phyloP scores from a whole-genome alignment of 2,888 invertebrate species.

The Mesorhabditis spiculigera region DNA sequence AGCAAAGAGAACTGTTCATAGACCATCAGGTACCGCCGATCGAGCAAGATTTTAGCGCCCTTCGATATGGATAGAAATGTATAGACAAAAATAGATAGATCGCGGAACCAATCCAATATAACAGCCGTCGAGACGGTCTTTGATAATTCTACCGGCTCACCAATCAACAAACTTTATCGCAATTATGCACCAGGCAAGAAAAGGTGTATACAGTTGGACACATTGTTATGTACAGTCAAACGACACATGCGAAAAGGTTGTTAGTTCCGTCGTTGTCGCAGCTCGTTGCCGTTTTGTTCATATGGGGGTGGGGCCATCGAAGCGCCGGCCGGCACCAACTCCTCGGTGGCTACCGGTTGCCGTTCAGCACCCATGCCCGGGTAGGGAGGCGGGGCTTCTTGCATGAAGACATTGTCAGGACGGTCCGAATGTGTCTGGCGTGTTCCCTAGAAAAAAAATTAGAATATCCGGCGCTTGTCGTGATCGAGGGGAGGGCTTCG shows the following conservation, averaged over 20 bases:
- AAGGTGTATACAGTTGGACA: not conserved
- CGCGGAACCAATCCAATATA: too few species aligned
- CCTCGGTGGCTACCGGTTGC: constrained; percentile 41
- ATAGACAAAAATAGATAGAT: too few species aligned
- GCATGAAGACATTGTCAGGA: constrained; percentile 44
- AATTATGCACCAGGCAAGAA: too few species aligned
- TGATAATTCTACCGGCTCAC: too few species aligned
- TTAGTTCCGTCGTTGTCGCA: not conserved
- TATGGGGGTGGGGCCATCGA: constrained; percentile 16
- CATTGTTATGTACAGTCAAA: not conserved
- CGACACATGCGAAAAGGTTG: not conserved
- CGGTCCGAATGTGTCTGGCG: constrained; percentile 32
- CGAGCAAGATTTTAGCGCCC: too few species aligned
- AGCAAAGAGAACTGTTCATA: not conserved
- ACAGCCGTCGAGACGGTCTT: too few species aligned
- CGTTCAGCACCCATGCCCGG: constrained; percentile 46
- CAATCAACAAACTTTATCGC: too few species aligned
- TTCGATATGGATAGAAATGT: too few species aligned
- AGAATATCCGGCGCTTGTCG: not conserved
- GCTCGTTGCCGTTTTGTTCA: not conserved
- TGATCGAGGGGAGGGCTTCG: not conserved
- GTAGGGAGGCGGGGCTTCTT: constrained; percentile 50
- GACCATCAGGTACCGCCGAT: too few species aligned
- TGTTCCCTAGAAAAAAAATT: constrained; percentile 14
- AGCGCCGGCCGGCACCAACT: constrained; percentile 31